Evolutionary conservation across 2,888 invertebrate genomes (phyloP).

Genomic region (Phortica magna): DNA sequence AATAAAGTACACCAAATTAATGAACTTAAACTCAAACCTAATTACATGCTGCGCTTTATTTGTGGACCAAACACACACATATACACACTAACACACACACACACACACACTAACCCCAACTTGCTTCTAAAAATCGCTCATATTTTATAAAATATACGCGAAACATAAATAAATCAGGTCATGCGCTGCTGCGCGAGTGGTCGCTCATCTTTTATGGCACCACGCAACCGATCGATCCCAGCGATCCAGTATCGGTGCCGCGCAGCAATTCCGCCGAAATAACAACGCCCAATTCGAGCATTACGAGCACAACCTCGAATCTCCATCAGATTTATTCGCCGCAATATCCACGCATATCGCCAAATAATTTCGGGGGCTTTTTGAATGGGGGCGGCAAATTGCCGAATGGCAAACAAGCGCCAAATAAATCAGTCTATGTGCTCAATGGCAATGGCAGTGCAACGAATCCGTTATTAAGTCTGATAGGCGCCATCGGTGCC

Average conservation of each 20-base stretch:
- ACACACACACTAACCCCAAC: constrained; percentile 3
- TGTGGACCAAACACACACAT: constrained; percentile 51
- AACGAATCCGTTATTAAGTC: constrained; percentile 59
- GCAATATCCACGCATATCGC: constrained; percentile 75
- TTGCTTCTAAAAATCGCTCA: constrained; percentile 18
- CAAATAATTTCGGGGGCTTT: constrained; percentile 65
- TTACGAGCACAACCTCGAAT: constrained; percentile 67
- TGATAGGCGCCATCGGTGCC: constrained; percentile 43
- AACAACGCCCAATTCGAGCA: constrained; percentile 72
- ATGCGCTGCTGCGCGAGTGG: constrained; percentile 95
- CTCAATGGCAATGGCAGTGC: constrained; percentile 47
- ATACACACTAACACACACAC: constrained; percentile 21
- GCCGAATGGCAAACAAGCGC: constrained; percentile 59
- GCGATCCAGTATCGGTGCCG: constrained; percentile 80
- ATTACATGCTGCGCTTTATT: constrained; percentile 66
- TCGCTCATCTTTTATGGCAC: constrained; percentile 96
- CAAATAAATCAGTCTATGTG: constrained; percentile 67
- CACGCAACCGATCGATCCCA: constrained; percentile 81
- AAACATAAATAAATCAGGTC: constrained; percentile 80
- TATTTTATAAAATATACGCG: not conserved
- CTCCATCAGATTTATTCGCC: constrained; percentile 76
- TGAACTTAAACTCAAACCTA: constrained; percentile 45
- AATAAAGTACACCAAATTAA: constrained; percentile 26
- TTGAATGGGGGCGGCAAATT: constrained; percentile 58
- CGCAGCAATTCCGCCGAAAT: constrained; percentile 67